Evolutionary conservation across 2,888 invertebrate species (phyloP).

Genomic region (Melanchra persicariae): DNA sequence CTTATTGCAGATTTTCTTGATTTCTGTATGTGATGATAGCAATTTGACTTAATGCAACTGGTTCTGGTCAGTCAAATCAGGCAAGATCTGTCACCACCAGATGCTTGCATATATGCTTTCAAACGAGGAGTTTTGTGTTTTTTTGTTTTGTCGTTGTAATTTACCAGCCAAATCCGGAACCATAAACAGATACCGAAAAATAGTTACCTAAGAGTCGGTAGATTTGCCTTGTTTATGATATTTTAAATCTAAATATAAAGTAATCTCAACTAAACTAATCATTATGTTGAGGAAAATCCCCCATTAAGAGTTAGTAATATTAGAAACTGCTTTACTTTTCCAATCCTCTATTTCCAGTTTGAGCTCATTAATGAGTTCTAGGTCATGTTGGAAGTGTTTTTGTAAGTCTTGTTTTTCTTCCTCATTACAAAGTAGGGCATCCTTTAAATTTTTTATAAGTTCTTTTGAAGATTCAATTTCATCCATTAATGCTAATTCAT

Average conservation of each 20-base stretch:
- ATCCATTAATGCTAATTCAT: constrained; percentile 75
- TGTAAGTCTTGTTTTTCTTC: constrained; percentile 82
- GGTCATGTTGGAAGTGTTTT: constrained; percentile 78
- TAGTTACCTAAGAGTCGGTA: background rate
- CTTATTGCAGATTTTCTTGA: too few relatives aligned
- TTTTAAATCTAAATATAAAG: background rate
- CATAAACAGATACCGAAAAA: too few relatives aligned
- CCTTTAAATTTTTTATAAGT: constrained; percentile 80
- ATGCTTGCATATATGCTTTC: too few relatives aligned
- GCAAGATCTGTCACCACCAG: too few relatives aligned
- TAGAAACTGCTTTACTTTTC: constrained; percentile 77
- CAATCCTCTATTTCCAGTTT: constrained; percentile 82
- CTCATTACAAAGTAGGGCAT: constrained; percentile 78
- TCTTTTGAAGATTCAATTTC: constrained; percentile 83
- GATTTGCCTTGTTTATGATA: background rate
- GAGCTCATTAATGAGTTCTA: constrained; percentile 80
- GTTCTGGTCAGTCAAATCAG: too few relatives aligned
- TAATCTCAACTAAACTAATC: background rate
- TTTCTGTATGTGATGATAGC: too few relatives aligned
- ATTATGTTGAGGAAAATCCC: background rate
- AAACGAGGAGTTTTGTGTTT: too few relatives aligned
- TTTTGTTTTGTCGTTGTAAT: too few relatives aligned
- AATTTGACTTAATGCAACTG: too few relatives aligned
- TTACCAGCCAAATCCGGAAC: background rate
- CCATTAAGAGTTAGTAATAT: too few relatives aligned